phyloP scores from a whole-genome alignment of 2,797 vertebrate species.

The Pogonophryne albipinna region DNA sequence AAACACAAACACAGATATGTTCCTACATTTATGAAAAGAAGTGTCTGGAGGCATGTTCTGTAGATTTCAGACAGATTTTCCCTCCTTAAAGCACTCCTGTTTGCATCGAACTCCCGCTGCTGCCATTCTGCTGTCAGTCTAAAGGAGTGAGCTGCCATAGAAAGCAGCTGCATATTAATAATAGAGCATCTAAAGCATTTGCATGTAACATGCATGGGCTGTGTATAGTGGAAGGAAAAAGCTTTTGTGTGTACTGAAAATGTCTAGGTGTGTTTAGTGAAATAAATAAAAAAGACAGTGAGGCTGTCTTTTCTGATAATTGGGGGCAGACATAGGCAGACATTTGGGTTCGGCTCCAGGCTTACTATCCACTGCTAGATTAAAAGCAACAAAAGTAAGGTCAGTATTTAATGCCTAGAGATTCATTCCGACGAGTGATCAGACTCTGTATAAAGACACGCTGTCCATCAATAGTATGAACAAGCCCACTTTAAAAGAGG shows the following conservation, averaged over 20 bases:
- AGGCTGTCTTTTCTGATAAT: no score
- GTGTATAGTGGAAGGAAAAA: background rate
- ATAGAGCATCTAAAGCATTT: background rate
- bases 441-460: no score
- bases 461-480: no score
- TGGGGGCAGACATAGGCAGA: no score
- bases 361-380: no score
- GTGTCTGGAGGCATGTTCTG: background rate
- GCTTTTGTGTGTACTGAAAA: background rate
- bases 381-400: no score
- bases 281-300: no score
- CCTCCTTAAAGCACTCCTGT: background rate
- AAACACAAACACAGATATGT: background rate
- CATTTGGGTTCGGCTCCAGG: no score
- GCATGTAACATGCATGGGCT: background rate
- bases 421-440: no score
- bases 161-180: constrained; percentile 1
- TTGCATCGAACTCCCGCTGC: background rate
- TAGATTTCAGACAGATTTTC: background rate
- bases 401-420: no score
- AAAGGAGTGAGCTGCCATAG: background rate
- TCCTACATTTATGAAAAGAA: background rate
- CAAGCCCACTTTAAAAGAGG: no score
- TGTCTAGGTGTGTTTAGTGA: background rate
- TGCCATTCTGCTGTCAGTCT: background rate